These are phyloP conservation scores for Malacoctenus gilli DNA, from an alignment of 2,797 vertebrate species.

Conservation along the genomic window DNA sequence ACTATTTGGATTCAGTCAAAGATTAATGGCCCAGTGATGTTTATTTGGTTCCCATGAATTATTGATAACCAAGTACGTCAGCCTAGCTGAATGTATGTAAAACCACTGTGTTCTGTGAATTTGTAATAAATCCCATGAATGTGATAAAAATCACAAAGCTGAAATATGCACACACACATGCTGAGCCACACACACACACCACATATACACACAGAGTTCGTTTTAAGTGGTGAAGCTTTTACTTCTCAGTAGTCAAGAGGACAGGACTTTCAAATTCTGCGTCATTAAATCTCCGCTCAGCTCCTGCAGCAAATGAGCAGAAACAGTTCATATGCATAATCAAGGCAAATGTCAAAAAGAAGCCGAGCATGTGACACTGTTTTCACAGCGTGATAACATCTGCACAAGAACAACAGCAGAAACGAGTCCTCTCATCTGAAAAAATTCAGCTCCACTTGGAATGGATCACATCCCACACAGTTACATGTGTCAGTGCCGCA, in stretches of 20 bases:
- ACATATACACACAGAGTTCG: too few species aligned
- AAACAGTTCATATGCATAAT: conserved; percentile 58
- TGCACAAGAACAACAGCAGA: conserved; percentile 28
- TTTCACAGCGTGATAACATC: conserved; percentile 54
- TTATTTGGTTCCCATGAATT: conserved; percentile 23
- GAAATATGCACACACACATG: too few species aligned
- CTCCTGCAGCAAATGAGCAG: conserved; percentile 25
- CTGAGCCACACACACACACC: too few species aligned
- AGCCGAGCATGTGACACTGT: conserved; percentile 42
- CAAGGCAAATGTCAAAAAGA: conserved; percentile 61
- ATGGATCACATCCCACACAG: conserved; percentile 46
- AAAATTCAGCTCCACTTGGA: conserved; percentile 17
- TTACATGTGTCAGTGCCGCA: conserved; percentile 37
- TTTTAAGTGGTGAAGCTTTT: conserved; percentile 5
- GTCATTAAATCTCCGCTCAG: conserved; percentile 13
- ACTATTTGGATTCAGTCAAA: conserved; percentile 1
- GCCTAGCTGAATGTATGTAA: background rate
- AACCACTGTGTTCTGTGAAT: background rate
- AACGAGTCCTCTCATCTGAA: conserved; percentile 26
- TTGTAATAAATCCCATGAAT: background rate
- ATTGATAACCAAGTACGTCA: background rate
- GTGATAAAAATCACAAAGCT: background rate
- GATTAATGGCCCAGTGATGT: background rate
- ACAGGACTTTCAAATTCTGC: conserved; percentile 2
- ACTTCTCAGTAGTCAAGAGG: conserved; percentile 1